Base-by-base conservation (phyloP, 2,888 invertebrate genomes). In the Poecilus cupreus region DNA sequence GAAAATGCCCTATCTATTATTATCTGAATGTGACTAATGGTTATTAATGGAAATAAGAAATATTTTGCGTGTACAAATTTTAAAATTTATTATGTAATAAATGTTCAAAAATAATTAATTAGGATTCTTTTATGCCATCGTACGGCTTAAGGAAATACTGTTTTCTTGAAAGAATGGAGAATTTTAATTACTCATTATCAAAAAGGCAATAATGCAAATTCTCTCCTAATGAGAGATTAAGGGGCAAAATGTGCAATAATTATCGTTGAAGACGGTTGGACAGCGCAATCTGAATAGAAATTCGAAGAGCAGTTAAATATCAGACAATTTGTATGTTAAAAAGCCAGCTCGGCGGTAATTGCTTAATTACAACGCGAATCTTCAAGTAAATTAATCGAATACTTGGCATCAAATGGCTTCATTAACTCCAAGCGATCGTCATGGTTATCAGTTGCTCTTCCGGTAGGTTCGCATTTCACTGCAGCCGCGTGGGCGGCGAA, bases 301-400 rank as follows among this genome's bases (percentile, higher is more conserved):
- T 32, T 16, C 64, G 18, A 51, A 51, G 51, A 51, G 18, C 51
- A 24, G 24, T 57, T 57, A 13, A 57, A 57, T 24, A 57, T 22
- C 57, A 57, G 57, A 24, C 57, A 57, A 68, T 68, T 68, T 68
- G 39, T 68, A 37, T 37, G 37, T 37, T 68, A 39, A 37, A 68
- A 43, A 43, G 22, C 37, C 39, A 39, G 20, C 13, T 37, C 37
- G 5, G 18, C 70, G 13, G 16, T 70, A 37, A 70, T 20, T 39
- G 43, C 70, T 18, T 37, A 70, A 70, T 70, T 70, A 37, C 70
- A 46, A 46, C 46, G 39, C 70, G 20, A 43, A 70, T 70, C 43
- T 39, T 70, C n/a, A 70, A 39, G 39, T 18, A 43, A 37, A 70
- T 70, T 70, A 43, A 70, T 70, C 70, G 70, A 70, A 22, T 57